A percentile compares a stretch with the other conserved stretches of the same genome.
Evolutionary conservation across 2,113 vertebrate species (phyloP).

Genomic region (Pheucticus melanocephalus): DNA sequence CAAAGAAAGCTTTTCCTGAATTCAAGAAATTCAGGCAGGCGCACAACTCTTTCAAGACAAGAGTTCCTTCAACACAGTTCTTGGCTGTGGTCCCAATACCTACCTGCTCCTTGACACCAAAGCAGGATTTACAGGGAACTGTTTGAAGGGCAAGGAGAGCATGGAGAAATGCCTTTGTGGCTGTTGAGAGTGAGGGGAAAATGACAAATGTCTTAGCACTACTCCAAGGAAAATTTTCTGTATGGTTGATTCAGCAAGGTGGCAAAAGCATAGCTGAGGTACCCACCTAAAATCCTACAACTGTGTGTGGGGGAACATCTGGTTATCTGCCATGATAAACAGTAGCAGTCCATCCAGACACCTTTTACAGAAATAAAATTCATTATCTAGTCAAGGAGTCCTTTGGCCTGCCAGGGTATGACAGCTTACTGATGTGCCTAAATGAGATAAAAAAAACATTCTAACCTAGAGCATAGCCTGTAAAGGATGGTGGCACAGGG

Average conservation of each 20-base stretch:
- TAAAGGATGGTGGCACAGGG: neutral
- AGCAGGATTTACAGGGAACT: neutral
- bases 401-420: neutral
- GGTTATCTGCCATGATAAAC: neutral
- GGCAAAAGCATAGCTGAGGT: neutral
- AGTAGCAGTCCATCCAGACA: neutral
- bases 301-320: neutral
- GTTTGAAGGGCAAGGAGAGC: neutral
- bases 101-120: neutral
- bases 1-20: neutral
- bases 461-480: neutral
- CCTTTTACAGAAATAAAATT: neutral
- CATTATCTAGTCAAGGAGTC: neutral
- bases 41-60: neutral
- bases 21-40: neutral
- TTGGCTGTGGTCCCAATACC: neutral
- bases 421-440: neutral
- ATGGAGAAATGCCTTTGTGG: neutral
- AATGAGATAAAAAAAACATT: neutral
- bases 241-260: accelerated
- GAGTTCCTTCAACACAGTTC: neutral
- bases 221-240: neutral
- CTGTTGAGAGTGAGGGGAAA: neutral
- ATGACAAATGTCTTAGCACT: neutral
- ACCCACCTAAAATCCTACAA: neutral